Evolutionary conservation across 1,140 invertebrate genomes (phyloP).

Genomic region (Conus betulinus): DNA sequence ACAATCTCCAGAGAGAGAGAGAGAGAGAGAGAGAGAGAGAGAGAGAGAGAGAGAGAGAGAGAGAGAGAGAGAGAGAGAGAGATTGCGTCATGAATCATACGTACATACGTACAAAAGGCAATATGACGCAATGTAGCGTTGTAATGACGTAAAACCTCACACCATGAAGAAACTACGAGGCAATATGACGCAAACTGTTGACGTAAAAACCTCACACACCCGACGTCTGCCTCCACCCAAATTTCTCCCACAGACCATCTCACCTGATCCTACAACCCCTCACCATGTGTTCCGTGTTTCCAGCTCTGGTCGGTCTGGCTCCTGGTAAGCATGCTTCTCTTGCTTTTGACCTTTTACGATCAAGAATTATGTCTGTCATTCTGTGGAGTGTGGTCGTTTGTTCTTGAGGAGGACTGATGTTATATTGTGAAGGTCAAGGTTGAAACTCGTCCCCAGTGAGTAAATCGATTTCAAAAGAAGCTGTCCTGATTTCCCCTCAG

Average conservation of each 20-base stretch:
- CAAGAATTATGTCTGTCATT: too few relatives aligned
- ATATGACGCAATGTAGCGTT: background rate
- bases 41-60: background rate
- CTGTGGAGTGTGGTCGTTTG: too few relatives aligned
- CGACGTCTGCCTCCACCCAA: background rate
- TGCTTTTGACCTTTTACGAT: too few relatives aligned
- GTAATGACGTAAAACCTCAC: background rate
- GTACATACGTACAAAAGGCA: background rate
- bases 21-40: background rate
- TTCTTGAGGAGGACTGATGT: too few relatives aligned
- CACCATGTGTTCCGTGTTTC: background rate
- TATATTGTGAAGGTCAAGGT: too few relatives aligned
- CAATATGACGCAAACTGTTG: too few relatives aligned
- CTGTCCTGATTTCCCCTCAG: too few relatives aligned
- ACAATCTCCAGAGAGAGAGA: too few relatives aligned
- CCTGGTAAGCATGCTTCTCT: background rate
- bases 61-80: background rate
- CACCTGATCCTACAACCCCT: background rate
- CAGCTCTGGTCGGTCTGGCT: background rate
- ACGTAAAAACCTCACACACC: too few relatives aligned
- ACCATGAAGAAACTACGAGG: background rate
- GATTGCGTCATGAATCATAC: background rate
- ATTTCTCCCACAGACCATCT: background rate
- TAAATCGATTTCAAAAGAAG: too few relatives aligned
- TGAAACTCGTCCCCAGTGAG: too few relatives aligned